Conservation (phyloP, 2,113 vertebrate genomes). For the Dryoscopus gambensis region DNA sequence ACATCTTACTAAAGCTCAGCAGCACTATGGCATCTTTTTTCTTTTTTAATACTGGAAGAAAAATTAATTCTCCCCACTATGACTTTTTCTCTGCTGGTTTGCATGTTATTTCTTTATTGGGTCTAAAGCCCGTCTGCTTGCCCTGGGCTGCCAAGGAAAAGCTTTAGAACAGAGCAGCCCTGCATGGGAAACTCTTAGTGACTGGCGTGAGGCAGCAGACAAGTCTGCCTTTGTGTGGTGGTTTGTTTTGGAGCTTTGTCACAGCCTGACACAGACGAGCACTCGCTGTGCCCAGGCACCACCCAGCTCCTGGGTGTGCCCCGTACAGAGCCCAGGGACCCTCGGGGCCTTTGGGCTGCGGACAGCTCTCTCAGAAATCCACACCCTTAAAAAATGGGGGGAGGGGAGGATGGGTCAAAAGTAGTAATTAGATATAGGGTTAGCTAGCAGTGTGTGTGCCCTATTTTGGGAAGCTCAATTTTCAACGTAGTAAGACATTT, state of each 20-base stretch:
- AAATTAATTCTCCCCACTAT: neutral
- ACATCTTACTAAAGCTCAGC: neutral
- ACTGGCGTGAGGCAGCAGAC: neutral
- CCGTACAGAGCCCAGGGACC: neutral
- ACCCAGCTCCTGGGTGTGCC: neutral
- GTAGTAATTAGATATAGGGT: neutral
- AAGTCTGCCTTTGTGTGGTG: neutral
- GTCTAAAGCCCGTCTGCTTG: neutral
- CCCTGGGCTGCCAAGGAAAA: neutral
- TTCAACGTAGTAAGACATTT: neutral
- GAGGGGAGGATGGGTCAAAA: accelerated
- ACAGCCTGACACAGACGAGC: neutral
- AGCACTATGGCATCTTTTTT: neutral
- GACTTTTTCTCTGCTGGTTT: neutral
- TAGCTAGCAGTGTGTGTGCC: neutral
- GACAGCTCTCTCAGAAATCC: neutral
- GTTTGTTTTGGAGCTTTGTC: neutral
- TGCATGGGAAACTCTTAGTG: neutral
- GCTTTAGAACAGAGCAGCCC: neutral
- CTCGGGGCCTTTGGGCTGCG: accelerated
- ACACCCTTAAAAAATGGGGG: neutral
- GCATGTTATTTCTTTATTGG: accelerated
- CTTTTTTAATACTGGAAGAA: neutral
- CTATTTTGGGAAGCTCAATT: neutral
- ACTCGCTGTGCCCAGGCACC: neutral